A percentile compares a stretch with the other conserved stretches of the same genome.
Evolutionary conservation across 1,140 invertebrate species (phyloP).

Genomic region (Coboldia fuscipes): DNA sequence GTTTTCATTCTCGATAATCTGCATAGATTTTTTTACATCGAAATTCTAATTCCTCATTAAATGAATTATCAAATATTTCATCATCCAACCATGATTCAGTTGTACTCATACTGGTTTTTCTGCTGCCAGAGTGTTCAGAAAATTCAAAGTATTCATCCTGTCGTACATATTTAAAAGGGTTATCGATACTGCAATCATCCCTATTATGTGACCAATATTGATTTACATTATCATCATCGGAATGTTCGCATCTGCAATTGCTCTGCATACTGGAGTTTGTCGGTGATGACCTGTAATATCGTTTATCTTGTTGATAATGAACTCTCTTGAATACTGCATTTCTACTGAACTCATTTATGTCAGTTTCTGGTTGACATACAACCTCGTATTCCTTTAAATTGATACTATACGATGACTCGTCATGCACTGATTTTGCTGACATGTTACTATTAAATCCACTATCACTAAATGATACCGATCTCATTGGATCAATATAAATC

Average conservation of each 20-base stretch:
- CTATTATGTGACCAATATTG: not conserved
- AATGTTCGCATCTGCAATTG: not conserved
- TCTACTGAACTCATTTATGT: no score
- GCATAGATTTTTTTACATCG: not conserved
- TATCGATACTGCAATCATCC: not conserved
- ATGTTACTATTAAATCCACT: not conserved
- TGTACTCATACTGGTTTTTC: slow-evolving; percentile 18
- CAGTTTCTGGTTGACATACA: no score
- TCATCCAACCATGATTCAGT: slow-evolving; percentile 20
- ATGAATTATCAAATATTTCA: slow-evolving; percentile 5
- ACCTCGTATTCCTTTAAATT: not conserved
- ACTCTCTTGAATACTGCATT: slow-evolving; percentile 12
- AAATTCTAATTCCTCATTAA: slow-evolving; percentile 3
- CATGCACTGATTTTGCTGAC: not conserved
- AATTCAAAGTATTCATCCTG: not conserved
- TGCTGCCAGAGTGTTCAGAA: slow-evolving; percentile 14
- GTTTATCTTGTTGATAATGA: slow-evolving; percentile 13
- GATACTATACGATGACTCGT: not conserved
- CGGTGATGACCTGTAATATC: slow-evolving; percentile 16
- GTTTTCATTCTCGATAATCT: no score
- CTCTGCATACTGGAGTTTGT: slow-evolving; percentile 12
- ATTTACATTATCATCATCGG: not conserved
- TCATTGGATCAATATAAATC: not conserved
- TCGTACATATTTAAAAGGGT: not conserved
- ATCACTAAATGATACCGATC: not conserved